Base-by-base conservation (phyloP, 2,797 vertebrate genomes). In the Denticeps clupeoides region DNA sequence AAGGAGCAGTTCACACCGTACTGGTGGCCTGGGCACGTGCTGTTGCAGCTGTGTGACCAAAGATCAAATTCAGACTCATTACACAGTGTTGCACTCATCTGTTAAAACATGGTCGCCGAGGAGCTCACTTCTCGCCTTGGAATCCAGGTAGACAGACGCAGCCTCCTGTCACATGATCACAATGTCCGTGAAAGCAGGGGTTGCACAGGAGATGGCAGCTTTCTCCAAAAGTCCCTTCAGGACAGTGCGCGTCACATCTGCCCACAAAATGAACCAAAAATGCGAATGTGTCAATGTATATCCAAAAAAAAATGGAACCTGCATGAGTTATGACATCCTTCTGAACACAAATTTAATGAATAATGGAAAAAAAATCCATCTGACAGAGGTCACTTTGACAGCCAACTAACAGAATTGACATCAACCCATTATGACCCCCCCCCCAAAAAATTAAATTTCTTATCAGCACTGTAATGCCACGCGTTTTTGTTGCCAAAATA, bases 1-100 rank as follows among this genome's bases (percentile, higher is more conserved):
- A 59, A 77, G 2, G 93, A 93, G 47, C 94, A 99, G 74, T 97
- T 96, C 35, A 63, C 46, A 10, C 93, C 93, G 7, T 87, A 85
- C 61, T 76, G 83, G 1, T 82, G 84, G 45, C 75, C 58, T 0
- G 75, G 78, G 64, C 94, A 99, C 49, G 86, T 91, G 60, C 71
- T 67, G 9, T 99, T 99, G 75, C 94, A 99, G 65, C 94, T 99
- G 68, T 12, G 32, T 35, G 29, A 42, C 1, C 55, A 32, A 51
- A 10, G 32, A n/a, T 18, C 7, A 28, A 19, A 15, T n/a, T 11
- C 31, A 27, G 13, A 19, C 12, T 13, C 25, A 28, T 12, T 13
- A 21, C 13, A 16, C 2, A 15, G 35, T 16, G 13, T 1, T n/a
- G n/a, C n/a, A n/a, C n/a, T n/a, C n/a, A n/a, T n/a, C n/a, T n/a